Evolutionary conservation across 2,888 invertebrate species (phyloP).

Genomic region (Rosalia funebris): DNA sequence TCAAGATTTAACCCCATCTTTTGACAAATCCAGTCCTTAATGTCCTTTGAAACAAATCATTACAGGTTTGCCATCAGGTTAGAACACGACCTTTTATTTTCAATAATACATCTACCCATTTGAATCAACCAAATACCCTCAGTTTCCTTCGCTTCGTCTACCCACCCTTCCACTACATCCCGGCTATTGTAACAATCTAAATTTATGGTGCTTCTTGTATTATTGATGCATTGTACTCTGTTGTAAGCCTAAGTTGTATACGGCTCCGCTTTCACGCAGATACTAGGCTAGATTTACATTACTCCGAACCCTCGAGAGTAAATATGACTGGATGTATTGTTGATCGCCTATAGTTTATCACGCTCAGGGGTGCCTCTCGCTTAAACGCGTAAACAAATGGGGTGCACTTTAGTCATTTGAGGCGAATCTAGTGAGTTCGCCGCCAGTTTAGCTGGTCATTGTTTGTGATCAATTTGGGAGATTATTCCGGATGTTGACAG

Average conservation of each 20-base stretch:
- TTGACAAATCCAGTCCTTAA: too few relatives aligned
- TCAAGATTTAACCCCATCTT: too few relatives aligned
- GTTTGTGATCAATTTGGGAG: background rate
- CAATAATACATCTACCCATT: too few relatives aligned
- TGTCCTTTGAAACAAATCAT: too few relatives aligned
- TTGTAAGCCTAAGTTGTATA: background rate
- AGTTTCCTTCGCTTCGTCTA: too few relatives aligned
- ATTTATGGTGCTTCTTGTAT: background rate
- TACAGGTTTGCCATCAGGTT: too few relatives aligned
- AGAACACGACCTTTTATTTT: too few relatives aligned
- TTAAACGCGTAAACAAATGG: background rate
- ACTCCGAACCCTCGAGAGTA: background rate
- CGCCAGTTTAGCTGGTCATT: background rate
- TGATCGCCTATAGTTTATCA: background rate
- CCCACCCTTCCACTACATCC: too few relatives aligned
- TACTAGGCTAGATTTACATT: background rate
- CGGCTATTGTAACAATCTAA: background rate
- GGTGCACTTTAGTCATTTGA: background rate
- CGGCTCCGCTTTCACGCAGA: background rate
- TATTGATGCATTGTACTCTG: background rate
- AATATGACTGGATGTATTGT: background rate
- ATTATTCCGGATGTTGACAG: background rate
- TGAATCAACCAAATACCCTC: too few relatives aligned
- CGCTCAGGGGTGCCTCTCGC: background rate
- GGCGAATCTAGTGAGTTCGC: background rate